phyloP scores from a whole-genome alignment of 2,797 vertebrate genomes.

The Oryzias sinensis region DNA sequence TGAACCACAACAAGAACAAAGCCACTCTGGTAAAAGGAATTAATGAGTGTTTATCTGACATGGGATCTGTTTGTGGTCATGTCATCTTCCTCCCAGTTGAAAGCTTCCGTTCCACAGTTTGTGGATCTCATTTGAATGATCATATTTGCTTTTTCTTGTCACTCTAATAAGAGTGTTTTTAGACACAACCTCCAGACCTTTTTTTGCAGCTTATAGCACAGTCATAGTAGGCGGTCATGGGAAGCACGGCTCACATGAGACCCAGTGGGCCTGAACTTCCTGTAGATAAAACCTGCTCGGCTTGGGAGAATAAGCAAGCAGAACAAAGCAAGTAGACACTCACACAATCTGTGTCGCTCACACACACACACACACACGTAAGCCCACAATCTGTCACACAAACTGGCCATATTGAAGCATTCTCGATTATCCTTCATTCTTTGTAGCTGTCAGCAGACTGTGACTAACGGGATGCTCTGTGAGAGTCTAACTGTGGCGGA shows the following conservation, averaged over 20 bases:
- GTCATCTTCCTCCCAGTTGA: conserved; percentile 23
- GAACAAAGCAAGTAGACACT: conserved; percentile 58
- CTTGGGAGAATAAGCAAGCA: conserved; percentile 58
- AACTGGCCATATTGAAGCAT: conserved; percentile 68
- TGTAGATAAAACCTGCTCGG: conserved; percentile 75
- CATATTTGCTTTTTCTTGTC: conserved; percentile 40
- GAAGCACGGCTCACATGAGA: conserved; percentile 75
- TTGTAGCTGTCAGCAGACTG: conserved; percentile 66
- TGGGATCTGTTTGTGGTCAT: conserved; percentile 39
- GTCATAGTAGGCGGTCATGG: conserved; percentile 57
- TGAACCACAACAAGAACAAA: conserved; percentile 42
- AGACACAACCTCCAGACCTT: conserved; percentile 11
- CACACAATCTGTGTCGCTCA: background rate
- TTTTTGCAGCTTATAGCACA: conserved; percentile 36
- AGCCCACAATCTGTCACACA: conserved; percentile 56
- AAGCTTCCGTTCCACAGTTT: conserved; percentile 22
- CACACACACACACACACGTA: conserved; percentile 21
- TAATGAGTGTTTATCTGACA: conserved; percentile 44
- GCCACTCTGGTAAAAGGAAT: conserved; percentile 35
- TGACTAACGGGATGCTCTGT: conserved; percentile 70
- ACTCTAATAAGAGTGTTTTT: conserved; percentile 26
- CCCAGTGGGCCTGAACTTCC: conserved; percentile 76
- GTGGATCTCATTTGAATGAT: conserved; percentile 42
- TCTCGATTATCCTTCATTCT: conserved; percentile 64
- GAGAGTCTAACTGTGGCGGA: conserved; percentile 58